Conservation (phyloP, 2,113 vertebrate genomes). For the Gambusia holbrooki region DNA sequence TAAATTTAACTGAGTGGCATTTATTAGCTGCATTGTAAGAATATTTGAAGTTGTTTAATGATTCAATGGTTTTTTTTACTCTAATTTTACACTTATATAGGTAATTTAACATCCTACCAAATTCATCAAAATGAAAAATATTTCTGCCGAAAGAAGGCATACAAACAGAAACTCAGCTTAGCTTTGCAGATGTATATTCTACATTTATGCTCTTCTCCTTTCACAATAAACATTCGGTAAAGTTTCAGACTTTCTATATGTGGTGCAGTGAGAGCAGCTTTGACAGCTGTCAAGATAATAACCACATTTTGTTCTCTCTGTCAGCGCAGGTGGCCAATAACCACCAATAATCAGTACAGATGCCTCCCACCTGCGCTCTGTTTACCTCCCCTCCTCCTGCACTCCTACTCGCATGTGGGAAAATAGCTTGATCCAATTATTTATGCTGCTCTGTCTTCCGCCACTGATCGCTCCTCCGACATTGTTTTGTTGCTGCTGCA, state of each 20-base stretch:
- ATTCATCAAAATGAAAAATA: too few relatives aligned
- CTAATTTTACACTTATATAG: too few relatives aligned
- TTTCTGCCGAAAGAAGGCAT: background rate
- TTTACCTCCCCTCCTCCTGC: slow-evolving; percentile 2
- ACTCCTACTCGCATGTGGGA: slow-evolving; percentile 59
- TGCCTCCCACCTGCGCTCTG: slow-evolving; percentile 43
- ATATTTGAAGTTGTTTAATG: too few relatives aligned
- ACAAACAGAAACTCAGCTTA: background rate
- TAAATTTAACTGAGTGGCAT: too few relatives aligned
- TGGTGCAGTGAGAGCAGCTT: slow-evolving; percentile 28
- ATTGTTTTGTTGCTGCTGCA: background rate
- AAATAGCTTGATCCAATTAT: slow-evolving; percentile 63
- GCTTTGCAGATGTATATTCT: background rate
- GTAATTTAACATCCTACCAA: too few relatives aligned
- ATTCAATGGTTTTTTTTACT: too few relatives aligned
- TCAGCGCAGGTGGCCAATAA: slow-evolving; percentile 40
- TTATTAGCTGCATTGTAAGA: too few relatives aligned
- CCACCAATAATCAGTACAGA: slow-evolving; percentile 38
- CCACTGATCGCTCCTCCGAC: slow-evolving; percentile 29
- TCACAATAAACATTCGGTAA: slow-evolving; percentile 7
- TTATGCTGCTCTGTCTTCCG: slow-evolving; percentile 26
- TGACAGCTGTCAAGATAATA: slow-evolving; percentile 25
- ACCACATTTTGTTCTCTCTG: slow-evolving; percentile 35
- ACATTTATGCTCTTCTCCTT: background rate
- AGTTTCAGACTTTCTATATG: slow-evolving; percentile 3